Evolutionary conservation across 2,113 vertebrate species (phyloP).

Genomic region (Hemibagrus wyckioides): DNA sequence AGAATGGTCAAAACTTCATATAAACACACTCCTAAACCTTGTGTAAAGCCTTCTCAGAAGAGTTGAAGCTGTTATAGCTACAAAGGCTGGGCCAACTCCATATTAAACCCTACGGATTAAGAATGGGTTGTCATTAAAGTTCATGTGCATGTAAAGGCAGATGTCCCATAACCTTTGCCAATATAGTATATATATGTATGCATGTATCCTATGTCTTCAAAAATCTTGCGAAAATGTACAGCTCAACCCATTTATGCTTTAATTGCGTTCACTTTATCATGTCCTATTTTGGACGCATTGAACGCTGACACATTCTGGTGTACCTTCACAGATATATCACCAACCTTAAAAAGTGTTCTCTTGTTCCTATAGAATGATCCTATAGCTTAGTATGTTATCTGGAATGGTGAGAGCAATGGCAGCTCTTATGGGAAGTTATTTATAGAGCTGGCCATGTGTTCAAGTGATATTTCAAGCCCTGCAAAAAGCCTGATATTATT

Average conservation of each 20-base stretch:
- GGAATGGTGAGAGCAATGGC: background rate
- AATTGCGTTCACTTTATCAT: background rate
- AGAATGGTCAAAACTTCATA: no score
- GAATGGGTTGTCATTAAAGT: no score
- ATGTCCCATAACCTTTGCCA: no score
- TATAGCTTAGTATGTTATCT: background rate
- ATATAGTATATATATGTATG: no score
- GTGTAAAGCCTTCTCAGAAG: no score
- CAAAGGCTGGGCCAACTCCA: no score
- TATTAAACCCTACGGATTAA: no score
- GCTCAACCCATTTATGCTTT: background rate
- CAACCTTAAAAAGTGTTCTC: background rate
- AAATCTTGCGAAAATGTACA: background rate
- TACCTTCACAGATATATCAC: background rate
- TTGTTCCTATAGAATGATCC: background rate
- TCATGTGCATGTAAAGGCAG: no score
- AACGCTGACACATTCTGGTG: background rate
- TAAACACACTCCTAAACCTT: no score
- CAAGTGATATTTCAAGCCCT: background rate
- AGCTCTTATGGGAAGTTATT: constrained; percentile 34
- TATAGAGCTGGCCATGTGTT: constrained; percentile 28
- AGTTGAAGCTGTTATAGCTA: no score
- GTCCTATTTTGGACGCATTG: background rate
- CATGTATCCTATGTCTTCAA: background rate
- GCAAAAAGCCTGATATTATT: constrained; percentile 31